Evolutionary conservation across 2,888 invertebrate species (phyloP), one percentile per base, ranked within the genome.

Genomic region (Cristatella mucedo): DNA sequence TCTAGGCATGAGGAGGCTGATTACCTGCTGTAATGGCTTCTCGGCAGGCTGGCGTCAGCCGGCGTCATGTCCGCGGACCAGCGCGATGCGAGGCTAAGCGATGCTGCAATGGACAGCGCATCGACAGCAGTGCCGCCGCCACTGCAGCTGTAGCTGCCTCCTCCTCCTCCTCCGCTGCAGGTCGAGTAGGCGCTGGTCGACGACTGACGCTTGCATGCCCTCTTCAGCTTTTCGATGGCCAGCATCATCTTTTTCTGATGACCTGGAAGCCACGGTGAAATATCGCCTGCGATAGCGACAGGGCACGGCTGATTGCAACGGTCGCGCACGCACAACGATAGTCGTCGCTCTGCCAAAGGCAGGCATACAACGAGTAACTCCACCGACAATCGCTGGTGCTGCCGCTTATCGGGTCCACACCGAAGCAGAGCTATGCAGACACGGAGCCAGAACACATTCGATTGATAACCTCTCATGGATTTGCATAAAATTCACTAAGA

Each of bases 161-260:
- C 6, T 21, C 3, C 9, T 19, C 20, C 13, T 33, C 21, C 29
- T 21, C 19, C 16, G 16, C 13, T 22, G 19, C 18, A 16, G 26
- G 26, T 42, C 19, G 39, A 13, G 13, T 41, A 24, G 22, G 15
- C 15, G 5, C 11, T 13, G 13, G 13, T 21, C 11, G 11, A 4
- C 13, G 41, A 37, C 11, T 36, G 29, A 16, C 36, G 22, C 26
- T 36, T 36, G 36, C 26, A 11, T 5, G 64, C 82, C 62, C 89
- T 85, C 68, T 91, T 89, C 40, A 95, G 80, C 65, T 91, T 76
- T 68, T 93, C 93, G 54, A 95, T 87, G 46, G 95, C 95, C 59
- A 97, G 72, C 60, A 89, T 76, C 52, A 97, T 81, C 72, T 93
- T 87, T 74, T 97, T 97, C 71, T 97, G 93, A 66, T 97, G 97